Conservation (phyloP, 1,140 invertebrate species). For the Acyrthosiphon pisum region DNA sequence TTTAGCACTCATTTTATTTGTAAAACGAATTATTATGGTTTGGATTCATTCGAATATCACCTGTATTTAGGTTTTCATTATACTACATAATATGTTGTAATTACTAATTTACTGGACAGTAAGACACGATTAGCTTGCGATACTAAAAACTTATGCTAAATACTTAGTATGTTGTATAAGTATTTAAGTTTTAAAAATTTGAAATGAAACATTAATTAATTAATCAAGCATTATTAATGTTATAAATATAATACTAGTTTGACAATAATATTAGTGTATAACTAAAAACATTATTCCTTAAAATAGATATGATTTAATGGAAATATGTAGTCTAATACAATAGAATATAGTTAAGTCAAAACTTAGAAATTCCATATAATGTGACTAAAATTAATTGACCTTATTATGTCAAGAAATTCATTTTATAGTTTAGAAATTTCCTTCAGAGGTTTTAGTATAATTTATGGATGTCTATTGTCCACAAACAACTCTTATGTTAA, state of each 20-base stretch:
- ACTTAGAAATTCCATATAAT: not conserved
- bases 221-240: not conserved
- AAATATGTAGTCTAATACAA: conserved; percentile 1
- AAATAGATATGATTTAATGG: not conserved
- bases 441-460: not conserved
- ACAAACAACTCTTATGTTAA: not conserved
- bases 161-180: no score
- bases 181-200: not conserved
- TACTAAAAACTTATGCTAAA: no score
- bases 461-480: conserved; percentile 6
- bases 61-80: no score
- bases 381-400: conserved; percentile 15
- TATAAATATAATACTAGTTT: not conserved
- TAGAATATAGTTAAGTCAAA: not conserved
- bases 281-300: not conserved
- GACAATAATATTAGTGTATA: not conserved
- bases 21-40: no score
- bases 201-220: not conserved
- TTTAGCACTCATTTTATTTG: no score
- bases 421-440: conserved; percentile 4
- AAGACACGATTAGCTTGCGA: no score
- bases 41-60: no score
- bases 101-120: no score
- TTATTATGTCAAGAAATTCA: not conserved
- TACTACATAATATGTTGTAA: no score